These are phyloP conservation scores for Macrotis lagotis DNA, from an alignment of 2,113 vertebrate genomes.

Conservation along the genomic window DNA sequence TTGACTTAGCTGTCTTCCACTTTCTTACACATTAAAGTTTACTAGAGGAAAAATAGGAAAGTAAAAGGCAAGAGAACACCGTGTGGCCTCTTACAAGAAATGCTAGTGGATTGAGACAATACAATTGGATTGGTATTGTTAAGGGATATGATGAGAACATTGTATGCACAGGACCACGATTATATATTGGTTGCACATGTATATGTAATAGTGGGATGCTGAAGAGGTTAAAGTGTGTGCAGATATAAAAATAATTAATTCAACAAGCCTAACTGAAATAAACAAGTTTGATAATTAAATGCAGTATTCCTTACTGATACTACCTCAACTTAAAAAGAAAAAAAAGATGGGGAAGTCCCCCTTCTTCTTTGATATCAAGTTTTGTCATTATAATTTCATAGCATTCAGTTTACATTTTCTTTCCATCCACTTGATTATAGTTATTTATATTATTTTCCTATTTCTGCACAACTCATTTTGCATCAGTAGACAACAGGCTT, in stretches of 20 bases:
- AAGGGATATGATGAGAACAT: neutral
- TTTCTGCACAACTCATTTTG: neutral
- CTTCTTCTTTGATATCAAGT: neutral
- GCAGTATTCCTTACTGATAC: neutral
- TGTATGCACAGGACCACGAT: neutral
- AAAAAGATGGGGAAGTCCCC: neutral
- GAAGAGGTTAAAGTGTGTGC: neutral
- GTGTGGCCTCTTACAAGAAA: neutral
- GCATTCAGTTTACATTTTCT: neutral
- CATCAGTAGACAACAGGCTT: neutral
- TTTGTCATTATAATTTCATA: neutral
- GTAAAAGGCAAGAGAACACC: neutral
- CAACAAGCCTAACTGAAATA: neutral
- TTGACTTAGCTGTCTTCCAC: neutral
- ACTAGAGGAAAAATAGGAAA: neutral
- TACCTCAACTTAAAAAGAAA: neutral
- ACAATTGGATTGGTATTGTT: neutral
- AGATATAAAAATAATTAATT: too few species aligned
- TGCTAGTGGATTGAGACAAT: neutral
- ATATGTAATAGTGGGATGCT: neutral
- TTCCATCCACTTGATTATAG: neutral
- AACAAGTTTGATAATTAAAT: neutral
- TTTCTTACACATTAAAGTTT: constrained; percentile 17
- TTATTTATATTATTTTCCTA: neutral
- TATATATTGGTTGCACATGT: neutral